Evolutionary conservation across 2,113 vertebrate genomes (phyloP).

Genomic region (Pygoscelis adeliae): DNA sequence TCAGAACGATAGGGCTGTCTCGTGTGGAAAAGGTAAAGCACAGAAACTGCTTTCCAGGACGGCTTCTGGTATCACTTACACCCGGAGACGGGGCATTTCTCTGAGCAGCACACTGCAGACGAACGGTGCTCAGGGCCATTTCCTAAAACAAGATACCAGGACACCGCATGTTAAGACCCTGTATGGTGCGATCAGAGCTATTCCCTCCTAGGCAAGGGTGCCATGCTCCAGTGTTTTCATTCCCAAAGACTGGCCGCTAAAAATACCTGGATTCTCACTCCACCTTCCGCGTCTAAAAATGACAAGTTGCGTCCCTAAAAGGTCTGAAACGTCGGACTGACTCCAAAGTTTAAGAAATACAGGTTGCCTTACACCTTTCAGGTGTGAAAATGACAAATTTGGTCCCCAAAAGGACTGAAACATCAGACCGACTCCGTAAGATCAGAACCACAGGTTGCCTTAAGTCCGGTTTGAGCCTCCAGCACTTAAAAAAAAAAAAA

Average conservation of each 20-base stretch:
- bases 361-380: too few relatives aligned
- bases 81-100: background rate
- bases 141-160: background rate
- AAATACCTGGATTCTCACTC: background rate
- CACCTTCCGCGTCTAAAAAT: fast-evolving
- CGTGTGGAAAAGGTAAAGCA: background rate
- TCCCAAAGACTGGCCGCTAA: background rate
- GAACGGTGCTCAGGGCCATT: background rate
- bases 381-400: background rate
- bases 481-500: background rate
- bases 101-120: too few relatives aligned
- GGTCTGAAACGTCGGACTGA: background rate
- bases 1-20: background rate
- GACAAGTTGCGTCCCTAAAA: fast-evolving
- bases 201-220: background rate
- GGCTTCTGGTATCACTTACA: background rate
- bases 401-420: background rate
- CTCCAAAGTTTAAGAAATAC: background rate
- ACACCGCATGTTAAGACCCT: fast-evolving
- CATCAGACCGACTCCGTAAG: background rate
- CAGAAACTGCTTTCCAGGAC: background rate
- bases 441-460: background rate
- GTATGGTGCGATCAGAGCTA: fast-evolving
- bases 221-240: background rate
- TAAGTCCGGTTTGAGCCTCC: background rate